Evolutionary conservation across 1,140 invertebrate genomes (phyloP).

Genomic region (Macrotrachela quadricornifera): DNA sequence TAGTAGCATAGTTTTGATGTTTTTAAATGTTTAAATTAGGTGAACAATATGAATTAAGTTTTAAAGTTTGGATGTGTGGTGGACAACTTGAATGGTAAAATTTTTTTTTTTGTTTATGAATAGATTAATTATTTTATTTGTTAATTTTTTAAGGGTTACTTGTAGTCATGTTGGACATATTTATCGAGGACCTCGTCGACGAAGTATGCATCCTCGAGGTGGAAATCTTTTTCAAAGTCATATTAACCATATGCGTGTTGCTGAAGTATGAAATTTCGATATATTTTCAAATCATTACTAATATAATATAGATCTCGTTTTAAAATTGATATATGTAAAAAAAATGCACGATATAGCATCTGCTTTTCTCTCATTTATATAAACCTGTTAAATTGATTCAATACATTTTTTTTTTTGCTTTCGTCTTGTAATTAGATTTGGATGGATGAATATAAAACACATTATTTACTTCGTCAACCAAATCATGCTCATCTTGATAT

Average conservation of each 20-base stretch:
- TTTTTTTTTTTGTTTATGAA: slow-evolving; percentile 51
- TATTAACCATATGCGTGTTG: slow-evolving; percentile 8
- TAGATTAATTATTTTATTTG: too few relatives aligned
- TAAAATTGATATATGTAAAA: too few relatives aligned
- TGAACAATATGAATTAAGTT: slow-evolving; percentile 91
- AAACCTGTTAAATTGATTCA: too few relatives aligned
- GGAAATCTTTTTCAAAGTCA: slow-evolving; percentile 1
- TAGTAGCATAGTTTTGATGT: too few relatives aligned
- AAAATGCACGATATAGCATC: too few relatives aligned
- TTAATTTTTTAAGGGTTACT: slow-evolving; percentile 41
- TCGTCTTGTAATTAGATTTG: neutral
- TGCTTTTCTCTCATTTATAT: too few relatives aligned
- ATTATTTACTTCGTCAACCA: neutral
- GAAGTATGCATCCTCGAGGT: slow-evolving; percentile 1
- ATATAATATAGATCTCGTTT: too few relatives aligned
- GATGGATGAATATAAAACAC: neutral
- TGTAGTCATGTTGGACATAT: slow-evolving; percentile 93
- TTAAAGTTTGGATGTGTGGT: slow-evolving; percentile 91
- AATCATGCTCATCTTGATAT: too few relatives aligned
- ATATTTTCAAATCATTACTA: too few relatives aligned
- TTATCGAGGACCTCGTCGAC: slow-evolving; percentile 36
- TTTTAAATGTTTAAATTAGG: slow-evolving; percentile 28
- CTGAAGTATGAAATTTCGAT: neutral
- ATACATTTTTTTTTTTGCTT: too few relatives aligned
- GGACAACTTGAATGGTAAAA: slow-evolving; percentile 94